Conservation (phyloP, 2,113 vertebrate genomes). For the Sarotherodon lohbergeri region DNA sequence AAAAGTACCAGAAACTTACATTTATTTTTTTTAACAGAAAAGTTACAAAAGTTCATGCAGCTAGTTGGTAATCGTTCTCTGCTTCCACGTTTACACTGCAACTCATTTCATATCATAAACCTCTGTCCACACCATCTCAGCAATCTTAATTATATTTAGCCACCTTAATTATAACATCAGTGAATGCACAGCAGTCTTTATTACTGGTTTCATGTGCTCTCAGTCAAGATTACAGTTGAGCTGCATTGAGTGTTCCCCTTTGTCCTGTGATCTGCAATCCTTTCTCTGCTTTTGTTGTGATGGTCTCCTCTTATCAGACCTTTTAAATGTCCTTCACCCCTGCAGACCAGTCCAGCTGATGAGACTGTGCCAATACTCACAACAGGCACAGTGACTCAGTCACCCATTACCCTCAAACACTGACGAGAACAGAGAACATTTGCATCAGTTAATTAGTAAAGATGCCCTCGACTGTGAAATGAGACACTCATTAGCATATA, state of each 20-base stretch:
- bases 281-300: neutral
- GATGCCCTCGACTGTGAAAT: neutral
- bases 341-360: neutral
- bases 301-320: neutral
- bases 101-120: neutral
- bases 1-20: neutral
- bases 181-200: neutral
- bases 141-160: neutral
- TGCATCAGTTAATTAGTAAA: neutral
- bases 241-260: neutral
- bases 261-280: constrained; percentile 4
- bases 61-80: neutral
- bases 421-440: neutral
- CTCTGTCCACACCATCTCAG: neutral
- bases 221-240: neutral
- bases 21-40: neutral
- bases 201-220: neutral
- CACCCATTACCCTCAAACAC: neutral
- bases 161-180: neutral
- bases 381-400: neutral
- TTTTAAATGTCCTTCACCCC: constrained; percentile 2
- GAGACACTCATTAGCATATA: neutral
- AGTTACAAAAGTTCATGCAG: neutral
- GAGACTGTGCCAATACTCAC: neutral
- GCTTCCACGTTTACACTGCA: neutral